Base-by-base conservation (phyloP, 2,797 vertebrate genomes). In the Masticophis lateralis region DNA sequence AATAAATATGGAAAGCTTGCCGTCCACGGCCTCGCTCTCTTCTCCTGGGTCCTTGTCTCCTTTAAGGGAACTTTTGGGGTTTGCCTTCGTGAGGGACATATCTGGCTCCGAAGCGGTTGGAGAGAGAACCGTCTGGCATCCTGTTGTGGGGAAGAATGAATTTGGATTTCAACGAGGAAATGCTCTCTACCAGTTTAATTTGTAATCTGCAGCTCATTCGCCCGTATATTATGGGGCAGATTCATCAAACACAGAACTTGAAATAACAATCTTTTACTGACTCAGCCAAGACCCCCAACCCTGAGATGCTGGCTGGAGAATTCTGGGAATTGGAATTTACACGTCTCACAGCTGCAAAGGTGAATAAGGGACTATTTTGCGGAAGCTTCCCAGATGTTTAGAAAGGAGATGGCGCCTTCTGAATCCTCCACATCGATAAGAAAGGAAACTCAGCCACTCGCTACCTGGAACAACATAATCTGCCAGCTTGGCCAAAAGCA, bases 401-500 rank as follows among this genome's bases (percentile, higher is more conserved):
- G 69, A 59, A 32, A 69, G 14, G 18, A 3, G 1, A 61, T 2
- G 37, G 2, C 4, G 7, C 43, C 47, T 20, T 10, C 22, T 28
- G 20, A 22, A 53, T 90, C 63, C 25, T 28, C 27, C 56, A 0
- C 1, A 4, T 2, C 1, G 43, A 28, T 10, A 3, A 51, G 2
- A 27, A 32, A 59, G n/a, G 86, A 2, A 66, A 2, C 16, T 1
- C 11, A 22, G 1, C 16, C 28, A 4, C 16, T 87, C 4, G 16
- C 95, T 95, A 99, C 99, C 99, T 98, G 99, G 99, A 63, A 99
- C 99, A 0, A 99, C 99, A 1, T 99, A 99, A 97, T 99, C 99
- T 0, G 99, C 99, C 95, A 99, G 97, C 94, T 99, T 99, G 66
- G 99, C 99, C 86, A 99, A 96, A 89, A 99, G 98, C 96, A 99